A percentile compares a stretch with the other conserved stretches of the same genome.
Conservation (phyloP, 2,888 invertebrate species). For the Glaucopsyche alexis region DNA sequence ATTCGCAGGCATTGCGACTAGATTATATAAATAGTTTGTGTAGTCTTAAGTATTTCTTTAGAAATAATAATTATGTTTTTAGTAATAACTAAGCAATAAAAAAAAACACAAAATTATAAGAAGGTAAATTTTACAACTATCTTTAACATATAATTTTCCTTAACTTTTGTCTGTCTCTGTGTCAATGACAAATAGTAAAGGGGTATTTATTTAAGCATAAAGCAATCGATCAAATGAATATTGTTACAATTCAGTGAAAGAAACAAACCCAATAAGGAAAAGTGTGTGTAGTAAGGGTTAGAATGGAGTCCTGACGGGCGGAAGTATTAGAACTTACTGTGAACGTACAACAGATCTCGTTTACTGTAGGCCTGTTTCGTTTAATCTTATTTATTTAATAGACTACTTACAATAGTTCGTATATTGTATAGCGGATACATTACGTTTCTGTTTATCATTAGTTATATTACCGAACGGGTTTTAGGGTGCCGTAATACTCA, state of each 20-base stretch:
- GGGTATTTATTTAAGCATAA: constrained; percentile 13
- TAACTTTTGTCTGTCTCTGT: neutral
- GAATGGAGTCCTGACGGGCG: constrained; percentile 26
- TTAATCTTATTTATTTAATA: constrained; percentile 26
- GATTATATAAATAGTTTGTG: neutral
- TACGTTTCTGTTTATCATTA: no score
- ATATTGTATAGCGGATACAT: neutral
- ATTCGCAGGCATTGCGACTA: no score
- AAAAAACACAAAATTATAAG: no score
- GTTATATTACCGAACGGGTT: no score
- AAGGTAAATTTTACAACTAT: neutral
- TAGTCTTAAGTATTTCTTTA: neutral
- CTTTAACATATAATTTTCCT: neutral
- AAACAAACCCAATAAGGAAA: constrained; percentile 29
- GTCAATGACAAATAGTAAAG: neutral
- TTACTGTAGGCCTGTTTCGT: constrained; percentile 16
- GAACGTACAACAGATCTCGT: constrained; percentile 16
- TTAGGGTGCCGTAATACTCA: no score
- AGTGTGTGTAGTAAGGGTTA: constrained; percentile 24
- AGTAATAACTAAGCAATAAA: no score
- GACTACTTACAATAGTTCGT: constrained; percentile 16
- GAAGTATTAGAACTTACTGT: constrained; percentile 25
- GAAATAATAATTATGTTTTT: no score
- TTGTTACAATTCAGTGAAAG: constrained; percentile 4
- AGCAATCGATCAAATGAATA: constrained; percentile 20